These are phyloP conservation scores for Acrobasis repandana DNA, from an alignment of 2,888 invertebrate genomes.

Conservation along the genomic window DNA sequence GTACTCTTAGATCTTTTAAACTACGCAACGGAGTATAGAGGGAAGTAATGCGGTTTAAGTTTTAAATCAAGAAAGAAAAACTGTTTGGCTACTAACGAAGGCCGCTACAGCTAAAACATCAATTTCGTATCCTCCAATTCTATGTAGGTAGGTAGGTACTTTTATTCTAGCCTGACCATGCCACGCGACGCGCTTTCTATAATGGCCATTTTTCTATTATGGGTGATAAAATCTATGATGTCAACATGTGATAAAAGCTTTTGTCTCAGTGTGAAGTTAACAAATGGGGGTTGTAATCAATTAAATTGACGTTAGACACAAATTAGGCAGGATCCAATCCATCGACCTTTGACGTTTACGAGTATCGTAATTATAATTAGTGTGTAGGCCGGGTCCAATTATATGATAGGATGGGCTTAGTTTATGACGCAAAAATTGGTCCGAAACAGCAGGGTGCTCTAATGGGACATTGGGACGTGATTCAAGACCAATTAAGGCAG, in stretches of 20 bases:
- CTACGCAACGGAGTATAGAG: too few relatives aligned
- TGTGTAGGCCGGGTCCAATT: conserved; percentile 12
- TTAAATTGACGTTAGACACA: conserved; percentile 22
- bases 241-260: not conserved
- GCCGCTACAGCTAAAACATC: too few relatives aligned
- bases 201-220: too few relatives aligned
- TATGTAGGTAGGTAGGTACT: too few relatives aligned
- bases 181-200: too few relatives aligned
- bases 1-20: too few relatives aligned
- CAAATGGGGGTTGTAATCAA: conserved; percentile 26
- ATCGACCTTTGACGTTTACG: conserved; percentile 21
- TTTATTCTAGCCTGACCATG: too few relatives aligned
- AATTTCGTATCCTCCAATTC: too few relatives aligned
- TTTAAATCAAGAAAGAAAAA: too few relatives aligned
- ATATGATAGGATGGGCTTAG: not conserved
- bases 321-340: not conserved
- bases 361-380: conserved; percentile 6
- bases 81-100: too few relatives aligned
- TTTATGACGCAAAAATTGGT: not conserved
- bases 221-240: not conserved
- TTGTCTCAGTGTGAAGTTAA: conserved; percentile 31
- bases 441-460: not conserved
- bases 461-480: not conserved
- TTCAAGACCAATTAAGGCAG: not conserved
- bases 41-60: too few relatives aligned